Evolutionary conservation across 2,113 vertebrate species (phyloP).

Genomic region (Tachysurus vachellii): DNA sequence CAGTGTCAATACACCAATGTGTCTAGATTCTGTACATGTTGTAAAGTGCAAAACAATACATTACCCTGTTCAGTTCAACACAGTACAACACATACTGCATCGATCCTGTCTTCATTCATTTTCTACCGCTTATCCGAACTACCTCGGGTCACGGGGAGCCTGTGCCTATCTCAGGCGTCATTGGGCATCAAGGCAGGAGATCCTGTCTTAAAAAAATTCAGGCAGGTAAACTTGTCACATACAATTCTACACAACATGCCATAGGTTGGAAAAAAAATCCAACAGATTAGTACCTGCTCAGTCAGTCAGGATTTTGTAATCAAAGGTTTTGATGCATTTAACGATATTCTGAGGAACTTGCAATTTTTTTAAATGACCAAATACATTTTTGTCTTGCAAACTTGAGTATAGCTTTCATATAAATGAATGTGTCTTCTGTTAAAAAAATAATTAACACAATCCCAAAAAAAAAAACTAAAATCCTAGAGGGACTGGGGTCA

Average conservation of each 20-base stretch:
- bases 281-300: neutral
- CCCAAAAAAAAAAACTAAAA: too few relatives aligned
- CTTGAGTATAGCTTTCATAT: too few relatives aligned
- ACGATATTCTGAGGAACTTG: too few relatives aligned
- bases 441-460: too few relatives aligned
- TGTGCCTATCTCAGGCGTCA: too few relatives aligned
- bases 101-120: neutral
- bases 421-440: too few relatives aligned
- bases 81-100: neutral
- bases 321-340: too few relatives aligned
- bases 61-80: neutral
- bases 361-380: too few relatives aligned
- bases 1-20: conserved; percentile 4
- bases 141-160: too few relatives aligned
- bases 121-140: too few relatives aligned
- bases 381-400: too few relatives aligned
- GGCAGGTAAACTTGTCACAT: neutral
- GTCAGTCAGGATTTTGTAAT: neutral
- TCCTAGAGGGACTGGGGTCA: neutral
- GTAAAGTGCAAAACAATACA: neutral
- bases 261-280: neutral
- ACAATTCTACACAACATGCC: neutral
- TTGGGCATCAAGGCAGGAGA: too few relatives aligned
- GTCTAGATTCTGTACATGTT: conserved; percentile 1
- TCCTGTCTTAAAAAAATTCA: neutral